These are phyloP conservation scores for Chiloscyllium plagiosum DNA, from an alignment of 2,113 vertebrate species.

Conservation along the genomic window DNA sequence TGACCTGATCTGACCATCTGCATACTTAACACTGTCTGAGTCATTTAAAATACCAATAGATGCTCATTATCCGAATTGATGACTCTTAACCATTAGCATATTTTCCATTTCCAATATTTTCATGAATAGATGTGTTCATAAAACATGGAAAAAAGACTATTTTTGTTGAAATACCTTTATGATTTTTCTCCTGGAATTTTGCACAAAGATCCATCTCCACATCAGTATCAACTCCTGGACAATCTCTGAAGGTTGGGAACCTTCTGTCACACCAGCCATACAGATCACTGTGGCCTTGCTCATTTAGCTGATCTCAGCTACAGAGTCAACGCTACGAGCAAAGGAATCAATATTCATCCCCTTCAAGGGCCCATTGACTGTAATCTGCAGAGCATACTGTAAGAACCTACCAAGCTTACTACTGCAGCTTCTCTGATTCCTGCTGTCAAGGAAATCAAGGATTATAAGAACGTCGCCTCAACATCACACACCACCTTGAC, in stretches of 20 bases:
- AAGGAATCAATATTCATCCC: neutral
- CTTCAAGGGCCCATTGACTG: neutral
- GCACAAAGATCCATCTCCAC: neutral
- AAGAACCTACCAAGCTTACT: neutral
- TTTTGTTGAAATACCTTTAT: neutral
- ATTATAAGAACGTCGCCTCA: neutral
- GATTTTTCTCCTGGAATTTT: neutral
- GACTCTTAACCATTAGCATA: neutral
- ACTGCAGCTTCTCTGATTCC: neutral
- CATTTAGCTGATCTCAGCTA: neutral
- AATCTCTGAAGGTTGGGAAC: neutral
- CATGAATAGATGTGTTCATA: neutral
- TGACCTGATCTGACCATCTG: neutral
- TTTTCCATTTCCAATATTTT: neutral
- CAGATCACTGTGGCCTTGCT: neutral
- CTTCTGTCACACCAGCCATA: neutral
- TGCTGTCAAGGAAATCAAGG: neutral
- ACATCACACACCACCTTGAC: neutral
- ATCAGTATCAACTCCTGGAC: neutral
- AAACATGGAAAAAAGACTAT: neutral
- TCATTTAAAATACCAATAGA: neutral
- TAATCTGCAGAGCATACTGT: neutral
- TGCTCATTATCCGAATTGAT: neutral
- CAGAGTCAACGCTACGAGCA: neutral
- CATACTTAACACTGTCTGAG: neutral